Evolutionary conservation across 2,113 vertebrate species (phyloP).

Genomic region (Rhegmatorhina hoffmannsi): DNA sequence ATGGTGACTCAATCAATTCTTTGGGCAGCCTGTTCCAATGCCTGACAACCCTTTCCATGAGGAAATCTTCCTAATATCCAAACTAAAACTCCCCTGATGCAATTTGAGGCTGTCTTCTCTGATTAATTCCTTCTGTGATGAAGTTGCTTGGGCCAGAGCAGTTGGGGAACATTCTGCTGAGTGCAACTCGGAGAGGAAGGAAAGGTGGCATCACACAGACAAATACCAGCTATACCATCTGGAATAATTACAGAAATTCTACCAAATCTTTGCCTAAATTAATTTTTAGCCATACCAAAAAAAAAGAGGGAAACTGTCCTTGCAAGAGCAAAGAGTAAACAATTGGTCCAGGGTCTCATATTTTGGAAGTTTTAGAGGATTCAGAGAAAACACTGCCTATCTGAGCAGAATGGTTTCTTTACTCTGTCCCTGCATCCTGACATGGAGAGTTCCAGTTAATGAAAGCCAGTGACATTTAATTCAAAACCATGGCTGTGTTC

Average conservation of each 20-base stretch:
- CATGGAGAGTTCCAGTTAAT: neutral
- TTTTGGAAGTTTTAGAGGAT: neutral
- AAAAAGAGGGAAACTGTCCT: neutral
- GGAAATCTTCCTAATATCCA: neutral
- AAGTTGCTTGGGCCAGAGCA: neutral
- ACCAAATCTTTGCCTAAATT: neutral
- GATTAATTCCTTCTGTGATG: neutral
- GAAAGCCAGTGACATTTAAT: neutral
- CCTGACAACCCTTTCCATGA: neutral
- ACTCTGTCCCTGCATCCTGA: neutral
- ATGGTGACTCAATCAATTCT: neutral
- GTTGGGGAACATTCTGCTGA: neutral
- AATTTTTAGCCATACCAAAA: neutral
- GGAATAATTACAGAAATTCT: neutral
- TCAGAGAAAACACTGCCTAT: neutral
- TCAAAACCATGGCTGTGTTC: neutral
- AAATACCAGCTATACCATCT: neutral
- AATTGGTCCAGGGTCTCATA: neutral
- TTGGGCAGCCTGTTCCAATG: neutral
- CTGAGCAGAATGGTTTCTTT: neutral
- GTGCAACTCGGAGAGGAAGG: neutral
- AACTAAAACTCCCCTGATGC: neutral
- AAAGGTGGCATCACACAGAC: neutral
- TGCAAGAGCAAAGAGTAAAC: neutral
- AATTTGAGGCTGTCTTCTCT: neutral